A percentile compares a stretch with the other conserved stretches of the same genome.
Conservation (phyloP, 2,113 vertebrate species). For the Muntiacus reevesi region DNA sequence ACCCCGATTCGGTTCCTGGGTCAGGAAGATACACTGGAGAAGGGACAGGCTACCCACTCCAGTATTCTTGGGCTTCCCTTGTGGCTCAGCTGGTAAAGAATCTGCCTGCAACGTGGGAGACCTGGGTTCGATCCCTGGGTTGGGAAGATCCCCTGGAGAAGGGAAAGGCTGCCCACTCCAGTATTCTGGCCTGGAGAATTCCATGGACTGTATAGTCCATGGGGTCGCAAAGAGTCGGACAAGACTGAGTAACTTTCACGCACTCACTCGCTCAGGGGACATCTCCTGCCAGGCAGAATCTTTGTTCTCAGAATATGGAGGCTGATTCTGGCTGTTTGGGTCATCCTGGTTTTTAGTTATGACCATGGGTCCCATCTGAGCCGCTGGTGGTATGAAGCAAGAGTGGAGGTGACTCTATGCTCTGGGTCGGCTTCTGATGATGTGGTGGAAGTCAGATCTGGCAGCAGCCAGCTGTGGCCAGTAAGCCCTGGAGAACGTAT, state of each 20-base stretch:
- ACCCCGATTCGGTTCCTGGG: background rate
- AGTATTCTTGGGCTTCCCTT: background rate
- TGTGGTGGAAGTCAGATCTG: conserved; percentile 56
- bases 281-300: background rate
- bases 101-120: background rate
- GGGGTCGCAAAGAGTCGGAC: background rate
- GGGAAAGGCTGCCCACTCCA: background rate
- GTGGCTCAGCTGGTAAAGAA: background rate
- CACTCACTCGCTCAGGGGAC: background rate
- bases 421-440: conserved; percentile 55
- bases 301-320: background rate
- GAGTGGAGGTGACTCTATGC: background rate
- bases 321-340: background rate
- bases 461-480: conserved; percentile 53
- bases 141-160: background rate
- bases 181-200: background rate
- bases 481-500: background rate
- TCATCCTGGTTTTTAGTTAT: conserved; percentile 44
- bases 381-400: background rate
- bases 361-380: conserved; percentile 51
- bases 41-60: background rate
- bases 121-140: background rate
- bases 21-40: background rate
- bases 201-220: background rate
- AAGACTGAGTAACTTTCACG: background rate